Evolutionary conservation across 1,140 invertebrate species (phyloP).

Genomic region (Drosophila teissieri): DNA sequence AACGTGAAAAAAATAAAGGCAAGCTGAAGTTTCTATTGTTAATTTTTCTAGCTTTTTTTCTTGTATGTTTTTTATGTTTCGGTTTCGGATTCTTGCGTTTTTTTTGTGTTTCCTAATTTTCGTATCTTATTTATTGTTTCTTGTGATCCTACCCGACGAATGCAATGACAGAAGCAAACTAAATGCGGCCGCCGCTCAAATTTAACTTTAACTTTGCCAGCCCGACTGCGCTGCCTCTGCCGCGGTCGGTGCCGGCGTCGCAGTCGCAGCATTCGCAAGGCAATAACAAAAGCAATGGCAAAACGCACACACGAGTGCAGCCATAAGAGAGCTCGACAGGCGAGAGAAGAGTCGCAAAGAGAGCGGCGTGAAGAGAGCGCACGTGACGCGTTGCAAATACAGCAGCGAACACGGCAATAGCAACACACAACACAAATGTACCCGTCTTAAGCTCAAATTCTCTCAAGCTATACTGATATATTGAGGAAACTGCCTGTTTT

Average conservation of each 20-base stretch:
- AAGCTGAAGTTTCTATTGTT: slow-evolving; percentile 20
- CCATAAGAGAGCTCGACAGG: slow-evolving; percentile 21
- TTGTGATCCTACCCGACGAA: slow-evolving; percentile 65
- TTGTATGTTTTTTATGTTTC: slow-evolving; percentile 14
- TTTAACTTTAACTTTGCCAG: slow-evolving; percentile 66
- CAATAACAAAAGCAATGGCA: slow-evolving; percentile 54
- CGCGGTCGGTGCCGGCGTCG: slow-evolving; percentile 23
- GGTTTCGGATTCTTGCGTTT: slow-evolving; percentile 34
- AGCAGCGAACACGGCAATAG: not conserved
- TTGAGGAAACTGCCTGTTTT: too few species aligned
- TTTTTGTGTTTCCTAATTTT: slow-evolving; percentile 6
- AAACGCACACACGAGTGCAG: slow-evolving; percentile 42
- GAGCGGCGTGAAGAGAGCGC: slow-evolving; percentile 47
- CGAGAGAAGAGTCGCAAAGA: slow-evolving; percentile 8
- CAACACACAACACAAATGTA: not conserved
- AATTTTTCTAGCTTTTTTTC: slow-evolving; percentile 20
- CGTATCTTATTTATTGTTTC: slow-evolving; percentile 9
- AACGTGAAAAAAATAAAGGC: slow-evolving; percentile 41
- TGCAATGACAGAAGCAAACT: slow-evolving; percentile 79
- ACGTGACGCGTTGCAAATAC: slow-evolving; percentile 58
- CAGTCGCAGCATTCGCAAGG: slow-evolving; percentile 52
- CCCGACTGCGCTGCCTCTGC: slow-evolving; percentile 23
- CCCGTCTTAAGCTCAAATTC: too few species aligned
- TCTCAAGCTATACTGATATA: too few species aligned
- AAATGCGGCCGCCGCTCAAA: slow-evolving; percentile 66